A percentile compares a stretch with the other conserved stretches of the same genome.
Conservation (phyloP, 2,888 invertebrate genomes). For the Drosophila lacicola region DNA sequence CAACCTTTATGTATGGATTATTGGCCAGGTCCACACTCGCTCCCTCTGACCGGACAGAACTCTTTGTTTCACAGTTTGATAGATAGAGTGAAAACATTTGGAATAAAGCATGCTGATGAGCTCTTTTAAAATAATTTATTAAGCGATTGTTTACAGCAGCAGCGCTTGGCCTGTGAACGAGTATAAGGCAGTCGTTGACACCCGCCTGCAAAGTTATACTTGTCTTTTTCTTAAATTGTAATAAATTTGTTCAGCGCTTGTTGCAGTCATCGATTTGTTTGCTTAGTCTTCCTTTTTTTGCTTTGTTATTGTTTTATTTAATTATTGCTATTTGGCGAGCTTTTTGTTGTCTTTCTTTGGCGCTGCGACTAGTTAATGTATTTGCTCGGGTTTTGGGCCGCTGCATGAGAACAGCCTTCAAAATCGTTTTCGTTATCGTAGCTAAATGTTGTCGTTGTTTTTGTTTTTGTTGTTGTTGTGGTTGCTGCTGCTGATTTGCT, state of each 20-base stretch:
- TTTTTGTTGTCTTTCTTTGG: conserved; percentile 14
- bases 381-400: conserved; percentile 58
- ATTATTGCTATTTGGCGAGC: conserved; percentile 67
- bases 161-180: too few relatives aligned
- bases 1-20: too few relatives aligned
- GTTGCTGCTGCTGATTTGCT: conserved; percentile 44
- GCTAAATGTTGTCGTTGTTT: conserved; percentile 31
- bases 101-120: too few relatives aligned
- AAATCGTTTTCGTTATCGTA: conserved; percentile 59
- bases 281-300: conserved; percentile 7
- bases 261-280: conserved; percentile 69
- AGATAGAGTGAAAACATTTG: too few relatives aligned
- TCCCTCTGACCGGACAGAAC: too few relatives aligned
- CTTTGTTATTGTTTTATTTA: conserved; percentile 50
- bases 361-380: conserved; percentile 50
- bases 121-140: too few relatives aligned
- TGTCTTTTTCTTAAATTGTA: conserved; percentile 20
- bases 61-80: too few relatives aligned
- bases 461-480: conserved; percentile 31
- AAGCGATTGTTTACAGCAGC: too few relatives aligned
- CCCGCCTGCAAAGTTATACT: too few relatives aligned
- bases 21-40: too few relatives aligned
- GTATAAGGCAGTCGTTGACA: too few relatives aligned
- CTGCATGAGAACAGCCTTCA: conserved; percentile 78
- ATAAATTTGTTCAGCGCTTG: conserved; percentile 47